A percentile compares a stretch with the other conserved stretches of the same genome.
Conservation (phyloP, 2,888 invertebrate species). For the Callyntrura guangdongensis region DNA sequence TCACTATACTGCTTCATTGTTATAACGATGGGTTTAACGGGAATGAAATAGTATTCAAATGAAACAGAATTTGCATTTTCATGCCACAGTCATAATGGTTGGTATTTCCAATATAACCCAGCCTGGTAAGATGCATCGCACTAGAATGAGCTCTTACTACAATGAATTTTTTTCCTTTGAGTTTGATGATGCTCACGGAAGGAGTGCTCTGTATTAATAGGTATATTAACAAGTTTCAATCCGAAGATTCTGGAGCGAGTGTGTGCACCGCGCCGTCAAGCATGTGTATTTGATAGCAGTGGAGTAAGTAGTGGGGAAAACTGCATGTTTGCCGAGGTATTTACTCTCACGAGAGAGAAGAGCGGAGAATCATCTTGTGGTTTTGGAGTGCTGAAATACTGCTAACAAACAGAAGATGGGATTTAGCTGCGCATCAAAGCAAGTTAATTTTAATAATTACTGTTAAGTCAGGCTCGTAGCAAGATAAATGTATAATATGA, state of each 20-base stretch:
- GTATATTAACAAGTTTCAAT: too few species aligned
- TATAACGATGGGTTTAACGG: constrained; percentile 4
- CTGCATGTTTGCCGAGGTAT: too few species aligned
- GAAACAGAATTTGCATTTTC: background rate
- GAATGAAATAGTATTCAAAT: constrained; percentile 23
- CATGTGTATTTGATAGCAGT: background rate
- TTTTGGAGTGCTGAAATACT: constrained; percentile 11
- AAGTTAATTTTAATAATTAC: constrained; percentile 54
- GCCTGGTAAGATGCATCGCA: background rate
- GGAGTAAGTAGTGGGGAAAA: too few species aligned
- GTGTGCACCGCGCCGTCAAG: background rate
- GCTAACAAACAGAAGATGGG: background rate
- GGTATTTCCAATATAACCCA: background rate
- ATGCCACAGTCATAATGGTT: too few species aligned
- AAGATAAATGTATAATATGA: background rate
- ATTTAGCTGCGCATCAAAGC: constrained; percentile 42
- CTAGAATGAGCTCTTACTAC: background rate
- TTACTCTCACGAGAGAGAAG: background rate
- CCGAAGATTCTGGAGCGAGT: background rate
- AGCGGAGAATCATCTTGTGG: constrained; percentile 35
- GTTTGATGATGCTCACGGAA: too few species aligned
- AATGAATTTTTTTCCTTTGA: background rate
- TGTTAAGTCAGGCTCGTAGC: constrained; percentile 10
- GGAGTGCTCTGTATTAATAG: too few species aligned
- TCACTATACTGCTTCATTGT: too few species aligned